Evolutionary conservation across 1,140 invertebrate species (phyloP).

Genomic region (Tribolium castaneum): DNA sequence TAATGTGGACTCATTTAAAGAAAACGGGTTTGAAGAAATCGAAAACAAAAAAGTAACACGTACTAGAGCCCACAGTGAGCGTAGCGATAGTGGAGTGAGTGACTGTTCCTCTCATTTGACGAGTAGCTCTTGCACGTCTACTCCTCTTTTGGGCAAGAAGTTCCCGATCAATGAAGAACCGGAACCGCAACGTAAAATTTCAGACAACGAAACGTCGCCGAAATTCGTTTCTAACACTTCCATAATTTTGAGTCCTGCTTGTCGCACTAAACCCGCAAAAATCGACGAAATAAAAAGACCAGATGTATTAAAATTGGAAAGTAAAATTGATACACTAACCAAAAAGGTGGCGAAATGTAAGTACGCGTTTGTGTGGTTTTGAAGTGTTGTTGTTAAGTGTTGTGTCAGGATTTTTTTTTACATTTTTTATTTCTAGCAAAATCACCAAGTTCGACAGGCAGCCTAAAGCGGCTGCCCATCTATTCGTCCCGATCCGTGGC

Average conservation of each 20-base stretch:
- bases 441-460: slow-evolving; percentile 53
- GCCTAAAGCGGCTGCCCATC: slow-evolving; percentile 56
- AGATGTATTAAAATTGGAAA: slow-evolving; percentile 39
- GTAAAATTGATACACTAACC: slow-evolving; percentile 52
- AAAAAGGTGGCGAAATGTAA: slow-evolving; percentile 35
- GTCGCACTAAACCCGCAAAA: neutral
- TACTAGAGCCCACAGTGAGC: slow-evolving; percentile 64
- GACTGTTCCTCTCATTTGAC: slow-evolving; percentile 66
- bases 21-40: neutral
- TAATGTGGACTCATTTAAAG: neutral
- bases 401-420: neutral
- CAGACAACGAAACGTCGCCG: neutral
- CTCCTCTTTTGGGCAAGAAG: slow-evolving; percentile 60
- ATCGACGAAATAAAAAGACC: neutral
- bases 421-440: slow-evolving; percentile 52
- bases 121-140: slow-evolving; percentile 54
- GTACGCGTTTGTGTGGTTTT: slow-evolving; percentile 16
- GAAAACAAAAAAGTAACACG: slow-evolving; percentile 40
- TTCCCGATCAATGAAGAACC: slow-evolving; percentile 63
- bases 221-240: neutral
- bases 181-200: slow-evolving; percentile 43
- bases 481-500: slow-evolving; percentile 58
- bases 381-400: neutral
- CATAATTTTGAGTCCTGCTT: neutral
- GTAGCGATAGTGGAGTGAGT: slow-evolving; percentile 72